A percentile compares a stretch with the other conserved stretches of the same genome.
Evolutionary conservation across 2,797 vertebrate genomes (phyloP).

Genomic region (Somateria mollissima): DNA sequence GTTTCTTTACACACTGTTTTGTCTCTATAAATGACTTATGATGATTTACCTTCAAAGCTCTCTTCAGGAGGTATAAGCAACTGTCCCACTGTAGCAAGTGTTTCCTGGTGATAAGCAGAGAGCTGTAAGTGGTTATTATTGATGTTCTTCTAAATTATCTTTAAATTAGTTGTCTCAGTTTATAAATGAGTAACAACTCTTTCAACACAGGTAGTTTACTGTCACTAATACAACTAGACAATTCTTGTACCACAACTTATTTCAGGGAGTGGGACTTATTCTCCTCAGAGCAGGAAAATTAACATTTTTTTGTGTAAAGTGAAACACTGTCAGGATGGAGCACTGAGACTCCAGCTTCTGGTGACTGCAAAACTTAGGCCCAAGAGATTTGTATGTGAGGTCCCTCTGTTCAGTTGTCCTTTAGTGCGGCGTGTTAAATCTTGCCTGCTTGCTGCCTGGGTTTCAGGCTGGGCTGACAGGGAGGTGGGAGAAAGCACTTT

Average conservation of each 20-base stretch:
- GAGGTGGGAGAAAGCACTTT: not conserved
- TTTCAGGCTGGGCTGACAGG: not conserved
- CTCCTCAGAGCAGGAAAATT: not conserved
- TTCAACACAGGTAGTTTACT: not conserved
- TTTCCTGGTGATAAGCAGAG: not conserved
- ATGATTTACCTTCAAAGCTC: not conserved
- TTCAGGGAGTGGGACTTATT: not conserved
- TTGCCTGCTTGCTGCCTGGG: not conserved
- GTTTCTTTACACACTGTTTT: not conserved
- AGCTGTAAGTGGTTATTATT: not conserved
- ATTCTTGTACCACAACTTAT: not conserved
- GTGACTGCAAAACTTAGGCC: not conserved
- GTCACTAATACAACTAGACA: not conserved
- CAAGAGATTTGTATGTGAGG: not conserved
- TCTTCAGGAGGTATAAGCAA: not conserved
- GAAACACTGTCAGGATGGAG: not conserved
- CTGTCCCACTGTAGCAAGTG: not conserved
- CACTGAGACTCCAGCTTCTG: not conserved
- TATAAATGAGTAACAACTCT: not conserved
- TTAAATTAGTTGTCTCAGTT: not conserved
- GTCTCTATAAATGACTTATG: not conserved
- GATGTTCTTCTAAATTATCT: not conserved
- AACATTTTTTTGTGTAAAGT: not conserved
- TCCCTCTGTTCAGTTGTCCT: not conserved
- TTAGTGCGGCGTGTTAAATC: not conserved